Conservation (phyloP, 2,888 invertebrate species). For the Cheiracanthium punctorium region DNA sequence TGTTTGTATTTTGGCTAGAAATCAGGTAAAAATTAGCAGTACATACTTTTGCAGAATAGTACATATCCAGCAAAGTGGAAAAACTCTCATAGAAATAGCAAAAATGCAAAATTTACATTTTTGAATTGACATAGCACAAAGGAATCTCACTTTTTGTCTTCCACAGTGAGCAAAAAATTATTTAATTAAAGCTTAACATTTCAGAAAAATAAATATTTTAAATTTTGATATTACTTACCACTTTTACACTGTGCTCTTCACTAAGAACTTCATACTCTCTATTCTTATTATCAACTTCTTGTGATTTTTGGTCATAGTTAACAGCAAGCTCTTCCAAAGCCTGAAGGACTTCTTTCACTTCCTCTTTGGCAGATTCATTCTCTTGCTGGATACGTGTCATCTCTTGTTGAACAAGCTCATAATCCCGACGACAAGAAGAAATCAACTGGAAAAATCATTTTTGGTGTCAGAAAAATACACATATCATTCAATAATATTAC, state of each 20-base stretch:
- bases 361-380: slow-evolving; percentile 97
- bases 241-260: slow-evolving; percentile 92
- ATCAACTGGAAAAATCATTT: slow-evolving; percentile 77
- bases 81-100: too few relatives aligned
- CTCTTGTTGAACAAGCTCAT: slow-evolving; percentile 94
- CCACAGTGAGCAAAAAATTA: too few relatives aligned
- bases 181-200: too few relatives aligned
- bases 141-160: too few relatives aligned
- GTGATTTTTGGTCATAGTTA: slow-evolving; percentile 99
- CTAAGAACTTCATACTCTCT: slow-evolving; percentile 93
- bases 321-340: slow-evolving; percentile 99
- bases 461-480: too few relatives aligned
- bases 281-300: slow-evolving; percentile 96
- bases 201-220: background rate
- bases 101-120: too few relatives aligned
- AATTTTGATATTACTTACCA: slow-evolving; percentile 74
- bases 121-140: too few relatives aligned
- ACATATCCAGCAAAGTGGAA: too few relatives aligned
- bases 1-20: too few relatives aligned
- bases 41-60: too few relatives aligned
- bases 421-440: slow-evolving; percentile 85
- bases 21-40: too few relatives aligned
- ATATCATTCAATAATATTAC: too few relatives aligned
- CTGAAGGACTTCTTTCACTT: slow-evolving; percentile 97
- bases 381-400: slow-evolving; percentile 97